A percentile compares a stretch with the other conserved stretches of the same genome.
Evolutionary conservation across 2,797 vertebrate genomes (phyloP).

Genomic region (Champsocephalus esox): DNA sequence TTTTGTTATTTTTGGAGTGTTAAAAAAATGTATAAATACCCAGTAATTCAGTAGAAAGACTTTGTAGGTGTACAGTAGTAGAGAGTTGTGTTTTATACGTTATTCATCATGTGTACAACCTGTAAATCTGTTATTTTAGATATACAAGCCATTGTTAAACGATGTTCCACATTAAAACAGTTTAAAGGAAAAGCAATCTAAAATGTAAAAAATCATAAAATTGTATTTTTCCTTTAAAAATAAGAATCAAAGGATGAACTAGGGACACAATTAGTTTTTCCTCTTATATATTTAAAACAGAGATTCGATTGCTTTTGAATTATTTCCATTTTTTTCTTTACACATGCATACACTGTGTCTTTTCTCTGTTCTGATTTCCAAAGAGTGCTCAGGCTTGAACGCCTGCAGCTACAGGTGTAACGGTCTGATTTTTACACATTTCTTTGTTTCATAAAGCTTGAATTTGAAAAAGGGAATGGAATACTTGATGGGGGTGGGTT

Average conservation of each 20-base stretch:
- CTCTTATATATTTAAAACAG: neutral
- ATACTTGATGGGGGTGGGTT: slow-evolving; percentile 81
- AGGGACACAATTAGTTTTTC: neutral
- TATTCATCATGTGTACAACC: neutral
- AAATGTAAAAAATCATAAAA: neutral
- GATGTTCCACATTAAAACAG: neutral
- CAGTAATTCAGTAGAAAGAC: neutral
- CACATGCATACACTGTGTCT: slow-evolving; percentile 16
- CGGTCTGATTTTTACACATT: slow-evolving; percentile 40
- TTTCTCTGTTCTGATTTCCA: slow-evolving; percentile 23
- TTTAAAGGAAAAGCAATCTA: neutral
- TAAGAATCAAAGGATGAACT: neutral
- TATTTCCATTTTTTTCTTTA: slow-evolving; percentile 20
- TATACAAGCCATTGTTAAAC: neutral
- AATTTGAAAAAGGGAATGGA: slow-evolving; percentile 66
- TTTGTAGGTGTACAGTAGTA: neutral
- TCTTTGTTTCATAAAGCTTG: slow-evolving; percentile 34
- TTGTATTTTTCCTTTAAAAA: neutral
- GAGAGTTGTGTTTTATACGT: neutral
- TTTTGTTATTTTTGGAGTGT: neutral
- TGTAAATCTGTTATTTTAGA: neutral
- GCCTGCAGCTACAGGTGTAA: slow-evolving; percentile 53
- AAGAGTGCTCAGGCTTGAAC: slow-evolving; percentile 30
- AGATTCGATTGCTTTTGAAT: slow-evolving; percentile 43
- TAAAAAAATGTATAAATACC: neutral